phyloP scores from a whole-genome alignment of 2,797 vertebrate genomes.

The Sphenodon punctatus region DNA sequence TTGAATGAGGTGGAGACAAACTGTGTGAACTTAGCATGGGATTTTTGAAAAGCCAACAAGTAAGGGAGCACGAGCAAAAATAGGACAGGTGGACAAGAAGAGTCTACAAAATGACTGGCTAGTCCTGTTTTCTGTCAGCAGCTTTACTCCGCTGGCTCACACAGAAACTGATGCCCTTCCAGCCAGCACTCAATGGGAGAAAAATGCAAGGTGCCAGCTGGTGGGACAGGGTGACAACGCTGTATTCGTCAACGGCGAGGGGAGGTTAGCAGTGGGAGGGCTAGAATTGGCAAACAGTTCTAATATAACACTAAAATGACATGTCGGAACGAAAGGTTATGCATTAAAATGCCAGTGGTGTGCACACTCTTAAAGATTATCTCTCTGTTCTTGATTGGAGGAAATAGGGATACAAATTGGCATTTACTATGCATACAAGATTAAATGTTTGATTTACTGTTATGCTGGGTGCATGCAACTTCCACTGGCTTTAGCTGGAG shows the following conservation, averaged over 20 bases:
- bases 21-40: neutral
- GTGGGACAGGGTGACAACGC: neutral
- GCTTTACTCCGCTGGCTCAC: neutral
- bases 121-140: neutral
- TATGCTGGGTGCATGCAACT: neutral
- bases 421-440: neutral
- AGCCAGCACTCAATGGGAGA: neutral
- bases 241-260: neutral
- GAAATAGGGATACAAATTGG: neutral
- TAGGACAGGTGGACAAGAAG: neutral
- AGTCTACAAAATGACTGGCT: neutral
- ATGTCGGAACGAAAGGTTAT: neutral
- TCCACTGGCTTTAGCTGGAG: neutral
- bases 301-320: neutral
- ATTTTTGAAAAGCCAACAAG: neutral
- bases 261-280: neutral
- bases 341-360: constrained; percentile 2
- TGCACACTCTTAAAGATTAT: neutral
- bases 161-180: neutral
- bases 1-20: neutral
- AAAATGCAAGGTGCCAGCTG: neutral
- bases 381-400: neutral
- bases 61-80: neutral
- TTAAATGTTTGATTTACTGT: neutral
- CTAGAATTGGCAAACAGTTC: neutral